A percentile compares a stretch with the other conserved stretches of the same genome.
phyloP scores from a whole-genome alignment of 1,140 invertebrate genomes.

The Eupeodes corollae region DNA sequence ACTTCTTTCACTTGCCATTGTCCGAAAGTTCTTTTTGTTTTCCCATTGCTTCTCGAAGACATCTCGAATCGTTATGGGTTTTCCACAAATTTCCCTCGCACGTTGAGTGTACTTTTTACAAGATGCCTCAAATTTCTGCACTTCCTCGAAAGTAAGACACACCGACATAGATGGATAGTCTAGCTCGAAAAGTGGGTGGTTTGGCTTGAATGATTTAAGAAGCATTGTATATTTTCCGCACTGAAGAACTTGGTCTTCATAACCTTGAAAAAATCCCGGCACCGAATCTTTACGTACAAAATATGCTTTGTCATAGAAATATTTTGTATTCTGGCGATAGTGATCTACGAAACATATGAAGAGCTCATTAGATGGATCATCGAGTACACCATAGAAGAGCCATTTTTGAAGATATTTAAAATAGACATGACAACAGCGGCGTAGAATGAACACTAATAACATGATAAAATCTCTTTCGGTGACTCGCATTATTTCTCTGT shows the following conservation, averaged over 20 bases:
- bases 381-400: slow-evolving; percentile 25
- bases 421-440: slow-evolving; percentile 23
- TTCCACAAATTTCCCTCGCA: slow-evolving; percentile 8
- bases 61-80: slow-evolving; percentile 4
- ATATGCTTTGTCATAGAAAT: slow-evolving; percentile 30
- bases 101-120: slow-evolving; percentile 7
- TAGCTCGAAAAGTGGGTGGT: slow-evolving; percentile 21
- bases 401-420: slow-evolving; percentile 26
- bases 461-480: slow-evolving; percentile 16
- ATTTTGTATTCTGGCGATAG: slow-evolving; percentile 20
- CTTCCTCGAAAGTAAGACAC: slow-evolving; percentile 20
- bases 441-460: slow-evolving; percentile 23
- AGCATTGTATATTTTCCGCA: slow-evolving; percentile 34
- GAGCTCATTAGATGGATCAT: slow-evolving; percentile 24
- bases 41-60: slow-evolving; percentile 12
- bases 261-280: slow-evolving; percentile 25
- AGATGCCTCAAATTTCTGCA: slow-evolving; percentile 9
- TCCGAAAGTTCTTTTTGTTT: slow-evolving; percentile 10
- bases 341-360: slow-evolving; percentile 18
- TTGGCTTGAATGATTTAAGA: slow-evolving; percentile 21
- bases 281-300: slow-evolving; percentile 15
- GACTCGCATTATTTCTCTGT: slow-evolving; percentile 17
- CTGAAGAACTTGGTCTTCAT: slow-evolving; percentile 22
- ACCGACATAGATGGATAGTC: slow-evolving; percentile 18
- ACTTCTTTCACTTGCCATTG: slow-evolving; percentile 14